phyloP scores from a whole-genome alignment of 2,888 invertebrate genomes.

The Syrista parreyssii region DNA sequence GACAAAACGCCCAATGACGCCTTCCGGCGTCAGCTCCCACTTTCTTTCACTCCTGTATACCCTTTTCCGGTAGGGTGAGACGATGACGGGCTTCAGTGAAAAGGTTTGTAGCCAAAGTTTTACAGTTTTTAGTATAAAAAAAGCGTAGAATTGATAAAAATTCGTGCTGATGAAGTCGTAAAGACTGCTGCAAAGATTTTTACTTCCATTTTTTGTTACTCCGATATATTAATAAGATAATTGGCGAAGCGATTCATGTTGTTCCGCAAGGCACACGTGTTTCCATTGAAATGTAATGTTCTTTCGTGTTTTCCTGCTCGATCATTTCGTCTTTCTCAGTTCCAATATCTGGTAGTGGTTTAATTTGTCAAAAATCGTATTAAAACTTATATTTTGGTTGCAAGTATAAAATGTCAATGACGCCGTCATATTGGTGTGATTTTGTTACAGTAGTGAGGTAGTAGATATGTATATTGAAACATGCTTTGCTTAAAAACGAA shows the following conservation, averaged over 20 bases:
- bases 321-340: too few species aligned
- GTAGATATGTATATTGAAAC: too few species aligned
- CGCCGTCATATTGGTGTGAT: conserved; percentile 7
- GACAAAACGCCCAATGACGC: conserved; percentile 5
- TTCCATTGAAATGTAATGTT: not conserved
- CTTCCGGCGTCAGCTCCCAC: conserved; percentile 49
- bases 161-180: too few species aligned
- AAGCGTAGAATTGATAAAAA: too few species aligned
- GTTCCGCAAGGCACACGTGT: conserved; percentile 37
- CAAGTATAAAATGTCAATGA: conserved; percentile 9
- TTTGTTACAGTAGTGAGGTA: not conserved
- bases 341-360: too few species aligned
- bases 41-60: conserved; percentile 34
- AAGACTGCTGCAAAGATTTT: too few species aligned
- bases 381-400: not conserved
- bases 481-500: too few species aligned
- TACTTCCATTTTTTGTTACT: too few species aligned
- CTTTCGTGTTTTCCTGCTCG: too few species aligned
- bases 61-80: conserved; percentile 56
- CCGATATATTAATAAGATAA: too few species aligned
- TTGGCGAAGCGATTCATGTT: conserved; percentile 14
- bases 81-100: conserved; percentile 62
- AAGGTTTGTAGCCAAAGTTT: conserved; percentile 53
- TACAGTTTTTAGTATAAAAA: conserved; percentile 24
- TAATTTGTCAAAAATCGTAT: not conserved